Conservation (phyloP, 2,113 vertebrate species). For the Poeciliopsis occidentalis region DNA sequence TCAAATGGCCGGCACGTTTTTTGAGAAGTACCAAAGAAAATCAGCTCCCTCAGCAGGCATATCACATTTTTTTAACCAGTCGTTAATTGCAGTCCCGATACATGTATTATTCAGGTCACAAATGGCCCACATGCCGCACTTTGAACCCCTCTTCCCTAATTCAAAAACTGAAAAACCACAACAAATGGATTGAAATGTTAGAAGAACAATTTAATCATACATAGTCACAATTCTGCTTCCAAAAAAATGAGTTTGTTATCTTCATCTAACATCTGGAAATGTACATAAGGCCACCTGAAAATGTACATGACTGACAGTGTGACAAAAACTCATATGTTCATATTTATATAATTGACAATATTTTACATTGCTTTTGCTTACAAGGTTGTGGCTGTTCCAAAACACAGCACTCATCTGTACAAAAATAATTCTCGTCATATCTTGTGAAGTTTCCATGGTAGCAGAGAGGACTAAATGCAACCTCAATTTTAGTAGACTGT, state of each 20-base stretch:
- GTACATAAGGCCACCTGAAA: conserved; percentile 99
- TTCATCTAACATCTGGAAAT: conserved; percentile 94
- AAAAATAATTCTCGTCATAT: conserved; percentile 93
- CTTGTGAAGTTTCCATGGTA: conserved; percentile 89
- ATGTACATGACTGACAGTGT: conserved; percentile 99
- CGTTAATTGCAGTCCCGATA: no score
- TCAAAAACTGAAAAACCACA: conserved; percentile 2
- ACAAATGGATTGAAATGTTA: conserved; percentile 88
- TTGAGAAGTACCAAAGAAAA: no score
- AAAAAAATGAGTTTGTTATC: conserved; percentile 77
- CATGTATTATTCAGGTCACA: no score
- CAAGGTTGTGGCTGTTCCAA: conserved; percentile 94
- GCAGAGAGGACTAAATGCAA: conserved; percentile 85
- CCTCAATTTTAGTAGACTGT: conserved; percentile 84
- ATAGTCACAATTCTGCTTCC: conserved; percentile 99
- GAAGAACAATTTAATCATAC: conserved; percentile 99
- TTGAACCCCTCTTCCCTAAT: neutral
- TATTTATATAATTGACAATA: conserved; percentile 98
- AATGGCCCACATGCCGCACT: neutral
- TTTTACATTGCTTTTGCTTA: conserved; percentile 96
- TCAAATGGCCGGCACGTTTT: no score
- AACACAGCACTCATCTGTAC: conserved; percentile 99
- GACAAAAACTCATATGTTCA: conserved; percentile 96
- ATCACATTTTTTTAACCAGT: no score
- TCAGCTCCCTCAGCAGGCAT: no score